These are phyloP conservation scores for Eulemur albifrons DNA, from an alignment of 2,797 vertebrate genomes.

Conservation along the genomic window DNA sequence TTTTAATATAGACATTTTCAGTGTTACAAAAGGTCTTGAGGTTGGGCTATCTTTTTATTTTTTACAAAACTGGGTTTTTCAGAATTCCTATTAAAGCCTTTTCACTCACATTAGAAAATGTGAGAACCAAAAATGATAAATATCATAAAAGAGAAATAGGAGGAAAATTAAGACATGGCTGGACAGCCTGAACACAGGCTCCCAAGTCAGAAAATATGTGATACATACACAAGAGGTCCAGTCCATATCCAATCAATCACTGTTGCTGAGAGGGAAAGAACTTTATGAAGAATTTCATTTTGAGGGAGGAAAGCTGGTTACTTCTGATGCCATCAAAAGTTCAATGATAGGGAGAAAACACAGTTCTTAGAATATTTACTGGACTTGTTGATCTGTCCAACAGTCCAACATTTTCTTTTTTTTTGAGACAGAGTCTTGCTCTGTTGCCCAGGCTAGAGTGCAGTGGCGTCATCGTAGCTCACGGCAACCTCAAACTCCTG, in stretches of 20 bases:
- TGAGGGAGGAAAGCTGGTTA: background rate
- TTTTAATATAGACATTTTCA: background rate
- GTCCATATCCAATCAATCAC: background rate
- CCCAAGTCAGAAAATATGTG: background rate
- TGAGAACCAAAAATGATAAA: background rate
- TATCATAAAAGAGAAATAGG: background rate
- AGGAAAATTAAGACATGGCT: background rate
- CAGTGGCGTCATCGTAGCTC: no score
- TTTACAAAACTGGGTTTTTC: background rate
- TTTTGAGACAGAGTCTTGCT: no score
- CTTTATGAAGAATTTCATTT: background rate
- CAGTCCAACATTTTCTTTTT: background rate
- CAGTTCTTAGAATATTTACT: background rate
- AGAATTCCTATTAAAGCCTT: background rate
- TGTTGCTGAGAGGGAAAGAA: background rate
- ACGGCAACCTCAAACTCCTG: no score
- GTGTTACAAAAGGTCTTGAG: background rate
- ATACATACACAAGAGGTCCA: background rate
- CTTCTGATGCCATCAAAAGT: background rate
- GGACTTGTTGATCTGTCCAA: background rate
- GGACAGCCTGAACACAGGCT: background rate
- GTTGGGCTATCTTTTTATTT: background rate
- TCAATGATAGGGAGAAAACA: background rate
- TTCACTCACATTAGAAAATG: background rate
- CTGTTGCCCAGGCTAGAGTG: no score